Conservation (phyloP, 2,888 invertebrate species). For the Hemithea aestivaria region DNA sequence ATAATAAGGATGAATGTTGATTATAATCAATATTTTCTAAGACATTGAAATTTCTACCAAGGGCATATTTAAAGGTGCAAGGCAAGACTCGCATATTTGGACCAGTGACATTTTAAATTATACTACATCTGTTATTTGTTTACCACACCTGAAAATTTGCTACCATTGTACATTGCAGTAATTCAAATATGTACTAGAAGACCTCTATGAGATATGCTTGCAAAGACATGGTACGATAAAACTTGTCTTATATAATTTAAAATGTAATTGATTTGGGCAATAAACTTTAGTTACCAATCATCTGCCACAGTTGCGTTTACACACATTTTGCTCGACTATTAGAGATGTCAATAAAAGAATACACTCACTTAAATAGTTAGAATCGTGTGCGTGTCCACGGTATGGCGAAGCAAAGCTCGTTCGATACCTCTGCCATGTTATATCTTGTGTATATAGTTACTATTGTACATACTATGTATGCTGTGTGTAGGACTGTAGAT, state of each 20-base stretch:
- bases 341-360: too few species aligned
- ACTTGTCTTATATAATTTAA: too few species aligned
- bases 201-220: too few species aligned
- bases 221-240: too few species aligned
- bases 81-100: slow-evolving; percentile 40
- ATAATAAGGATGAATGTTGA: slow-evolving; percentile 14
- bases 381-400: too few species aligned
- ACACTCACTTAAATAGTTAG: too few species aligned
- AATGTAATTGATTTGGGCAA: too few species aligned
- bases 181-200: too few species aligned
- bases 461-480: slow-evolving; percentile 76
- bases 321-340: slow-evolving; percentile 25
- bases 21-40: slow-evolving; percentile 21
- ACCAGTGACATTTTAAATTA: too few species aligned
- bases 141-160: too few species aligned
- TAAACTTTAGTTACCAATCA: slow-evolving; percentile 60
- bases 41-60: slow-evolving; percentile 24
- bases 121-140: too few species aligned
- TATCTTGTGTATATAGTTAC: slow-evolving; percentile 67
- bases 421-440: slow-evolving; percentile 53
- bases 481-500: slow-evolving; percentile 69
- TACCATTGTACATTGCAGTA: too few species aligned
- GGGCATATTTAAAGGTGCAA: slow-evolving; percentile 28
- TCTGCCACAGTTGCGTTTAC: slow-evolving; percentile 41
- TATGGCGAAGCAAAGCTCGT: slow-evolving; percentile 42